Base-by-base conservation (phyloP, 1,140 invertebrate species). In the Littorina saxatilis region DNA sequence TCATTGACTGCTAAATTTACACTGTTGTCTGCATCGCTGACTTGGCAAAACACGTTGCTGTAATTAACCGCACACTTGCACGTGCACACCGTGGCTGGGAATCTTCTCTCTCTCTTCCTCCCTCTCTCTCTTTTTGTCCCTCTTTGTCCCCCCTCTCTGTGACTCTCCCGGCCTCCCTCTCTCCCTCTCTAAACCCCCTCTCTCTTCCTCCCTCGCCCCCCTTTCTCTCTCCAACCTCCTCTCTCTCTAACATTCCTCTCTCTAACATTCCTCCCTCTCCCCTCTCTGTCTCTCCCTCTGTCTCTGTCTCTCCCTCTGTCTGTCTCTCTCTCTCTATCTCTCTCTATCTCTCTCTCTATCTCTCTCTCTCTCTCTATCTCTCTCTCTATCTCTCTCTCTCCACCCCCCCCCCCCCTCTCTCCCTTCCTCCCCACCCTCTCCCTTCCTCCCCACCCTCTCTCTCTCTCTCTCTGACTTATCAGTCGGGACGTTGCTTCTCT, bases 311-410 rank as follows among this genome's bases (percentile, higher is more conserved):
- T 43, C 39, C 47, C 63, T 35, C 39, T 27, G 63, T 47, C 63
- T 52, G 15, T 43, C n/a, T 68, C 55, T 70, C 39, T 32, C 40
- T 43, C 20, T 39, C 40, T 23, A 3, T 20, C 1, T 58, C 27
- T n/a, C 55, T 61, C 76, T 58, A 27, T 32, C 29, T 61, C 76
- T 78, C 76, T 29, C 32, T 61, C 77, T 20, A 29, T 47, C 7
- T 47, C 43, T 47, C 7, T 47, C 43, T 47, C 43, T 47, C 43
- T 32, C 32, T 66, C 61, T 66, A 5, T 35, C 32, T 66, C 39
- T 43, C 39, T 70, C 63, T 35, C 39, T 27, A 61, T 47, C 63
- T 52, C 37, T 43, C n/a, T 68, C 55, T 70, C 39, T 32, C 37
- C 58, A 50, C n/a, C 39, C 40, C 66, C 20, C 61, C 40, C 37